Evolutionary conservation across 2,113 vertebrate genomes (phyloP).

Genomic region (Ciconia maguari): DNA sequence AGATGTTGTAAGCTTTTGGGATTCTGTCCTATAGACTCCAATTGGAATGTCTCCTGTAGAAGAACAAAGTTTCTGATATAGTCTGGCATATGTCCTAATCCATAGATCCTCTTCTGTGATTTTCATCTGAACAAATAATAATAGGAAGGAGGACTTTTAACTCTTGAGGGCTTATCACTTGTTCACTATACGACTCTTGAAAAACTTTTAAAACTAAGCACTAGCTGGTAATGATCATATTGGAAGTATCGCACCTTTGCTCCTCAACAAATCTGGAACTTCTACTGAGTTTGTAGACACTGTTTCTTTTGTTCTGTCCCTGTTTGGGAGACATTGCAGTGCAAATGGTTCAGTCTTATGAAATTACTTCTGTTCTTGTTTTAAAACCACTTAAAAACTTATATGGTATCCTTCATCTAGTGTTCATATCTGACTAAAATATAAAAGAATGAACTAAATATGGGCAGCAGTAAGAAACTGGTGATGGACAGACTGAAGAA

Average conservation of each 20-base stretch:
- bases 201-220: background rate
- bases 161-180: background rate
- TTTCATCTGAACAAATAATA: slow-evolving; percentile 81
- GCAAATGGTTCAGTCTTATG: background rate
- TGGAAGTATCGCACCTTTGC: background rate
- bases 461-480: background rate
- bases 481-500: background rate
- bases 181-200: background rate
- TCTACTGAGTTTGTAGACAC: background rate
- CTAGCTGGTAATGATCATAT: background rate
- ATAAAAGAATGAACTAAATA: background rate
- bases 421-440: background rate
- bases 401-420: background rate
- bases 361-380: background rate
- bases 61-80: slow-evolving; percentile 94
- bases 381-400: background rate
- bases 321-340: background rate
- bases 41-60: slow-evolving; percentile 93
- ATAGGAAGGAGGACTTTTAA: background rate
- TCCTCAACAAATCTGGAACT: background rate
- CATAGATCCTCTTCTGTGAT: slow-evolving; percentile 91
- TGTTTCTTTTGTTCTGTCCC: background rate
- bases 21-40: slow-evolving; percentile 91
- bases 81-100: slow-evolving; percentile 91
- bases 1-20: slow-evolving; percentile 84